These are phyloP conservation scores for Hylaeus volcanicus DNA, from an alignment of 1,140 invertebrate genomes.

Conservation along the genomic window DNA sequence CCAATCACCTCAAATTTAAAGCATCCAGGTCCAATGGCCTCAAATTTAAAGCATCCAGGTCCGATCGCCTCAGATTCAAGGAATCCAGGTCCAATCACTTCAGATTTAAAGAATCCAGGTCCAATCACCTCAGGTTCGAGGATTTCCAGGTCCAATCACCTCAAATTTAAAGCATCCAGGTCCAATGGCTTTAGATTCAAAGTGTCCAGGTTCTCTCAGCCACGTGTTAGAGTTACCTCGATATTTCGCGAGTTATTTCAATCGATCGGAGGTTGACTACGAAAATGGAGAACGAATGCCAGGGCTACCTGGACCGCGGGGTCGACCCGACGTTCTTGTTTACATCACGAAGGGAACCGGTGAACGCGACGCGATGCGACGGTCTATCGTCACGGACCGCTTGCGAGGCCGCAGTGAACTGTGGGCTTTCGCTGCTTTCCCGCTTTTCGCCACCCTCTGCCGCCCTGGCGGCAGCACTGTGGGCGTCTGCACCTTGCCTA, in stretches of 20 bases:
- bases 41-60: too few species aligned
- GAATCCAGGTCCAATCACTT: too few species aligned
- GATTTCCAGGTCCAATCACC: too few species aligned
- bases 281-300: not conserved
- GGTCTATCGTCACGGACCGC: slow-evolving; percentile 60
- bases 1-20: too few species aligned
- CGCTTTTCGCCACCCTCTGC: slow-evolving; percentile 67
- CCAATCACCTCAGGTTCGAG: too few species aligned
- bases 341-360: slow-evolving; percentile 23
- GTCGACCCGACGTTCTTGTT: not conserved
- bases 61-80: too few species aligned
- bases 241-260: not conserved
- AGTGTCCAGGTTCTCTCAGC: too few species aligned
- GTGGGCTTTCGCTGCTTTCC: slow-evolving; percentile 72
- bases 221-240: not conserved
- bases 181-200: too few species aligned
- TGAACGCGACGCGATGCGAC: slow-evolving; percentile 48
- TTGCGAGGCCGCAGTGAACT: slow-evolving; percentile 74
- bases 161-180: too few species aligned
- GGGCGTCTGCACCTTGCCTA: slow-evolving; percentile 39
- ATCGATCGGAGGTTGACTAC: not conserved
- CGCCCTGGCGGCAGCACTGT: slow-evolving; percentile 23
- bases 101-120: too few species aligned
- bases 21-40: too few species aligned
- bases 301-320: not conserved